Evolutionary conservation across 2,113 vertebrate species (phyloP), one percentile per base, ranked within the genome.

Genomic region (Madoqua kirkii): DNA sequence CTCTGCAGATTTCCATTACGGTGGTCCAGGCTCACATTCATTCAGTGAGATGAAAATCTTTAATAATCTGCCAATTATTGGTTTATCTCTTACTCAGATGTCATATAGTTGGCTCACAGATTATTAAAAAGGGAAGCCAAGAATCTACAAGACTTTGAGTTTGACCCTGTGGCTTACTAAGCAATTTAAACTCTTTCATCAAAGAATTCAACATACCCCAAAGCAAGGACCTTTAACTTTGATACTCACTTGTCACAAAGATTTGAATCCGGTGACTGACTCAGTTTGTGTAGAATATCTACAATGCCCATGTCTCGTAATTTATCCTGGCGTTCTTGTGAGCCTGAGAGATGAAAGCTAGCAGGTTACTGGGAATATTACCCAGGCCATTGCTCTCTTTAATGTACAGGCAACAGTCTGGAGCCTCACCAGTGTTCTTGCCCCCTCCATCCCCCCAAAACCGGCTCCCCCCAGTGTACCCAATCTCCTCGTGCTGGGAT

Each of bases 261-360:
- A 99, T 99, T 99, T 97, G 99, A 99, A 98, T 99, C 99, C 9
- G 99, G 98, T 59, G 99, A 99, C 98, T 99, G 99, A 97, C 99
- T 99, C 96, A 99, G 98, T 98, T 99, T 99, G 98, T 99, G 99
- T 97, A 99, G 99, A 98, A 99, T 99, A 98, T 99, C 99, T 95
- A 99, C 99, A 74, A 99, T 99, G 98, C 99, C 99, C 98, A 99
- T 99, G 98, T 99, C 99, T 98, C 99, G 99, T 93, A 99, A 99
- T 98, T 99, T 99, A 98, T 99, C 99, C 89, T 99, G 99, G 55
- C 99, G 99, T 95, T 99, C 99, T 98, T 99, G 99, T 97, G 99
- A 99, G 97, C 99, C 99, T 99, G 96, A 78, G 98, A 95, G 57
- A 94, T 95, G 13, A 98, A 97, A 96, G 57, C 48, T 81, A 29